Evolutionary conservation across 2,888 invertebrate species (phyloP).

Genomic region (Diplazon laetatorius): DNA sequence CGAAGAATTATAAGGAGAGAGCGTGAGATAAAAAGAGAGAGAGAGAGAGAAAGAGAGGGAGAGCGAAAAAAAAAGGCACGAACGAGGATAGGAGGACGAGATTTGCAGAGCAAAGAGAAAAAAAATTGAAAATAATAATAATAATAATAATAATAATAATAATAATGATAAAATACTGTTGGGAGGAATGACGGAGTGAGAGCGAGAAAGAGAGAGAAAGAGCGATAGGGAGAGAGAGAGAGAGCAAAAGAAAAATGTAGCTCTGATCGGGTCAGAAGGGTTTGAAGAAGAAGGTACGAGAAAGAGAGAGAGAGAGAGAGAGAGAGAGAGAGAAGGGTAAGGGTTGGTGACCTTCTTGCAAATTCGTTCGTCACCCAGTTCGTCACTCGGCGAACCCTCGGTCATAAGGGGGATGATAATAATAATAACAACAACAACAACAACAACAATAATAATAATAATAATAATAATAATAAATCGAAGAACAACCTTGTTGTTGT

Average conservation of each 20-base stretch:
- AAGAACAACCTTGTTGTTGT: slow-evolving; percentile 56
- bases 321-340: slow-evolving; percentile 2
- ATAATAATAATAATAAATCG: too few relatives aligned
- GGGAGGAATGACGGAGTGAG: too few relatives aligned
- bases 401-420: neutral
- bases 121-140: too few relatives aligned
- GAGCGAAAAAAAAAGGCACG: neutral
- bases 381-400: slow-evolving; percentile 53
- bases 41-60: slow-evolving; percentile 29
- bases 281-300: too few relatives aligned
- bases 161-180: too few relatives aligned
- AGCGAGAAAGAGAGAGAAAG: too few relatives aligned
- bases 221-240: slow-evolving; percentile 14
- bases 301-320: neutral
- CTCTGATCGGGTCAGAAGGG: slow-evolving; percentile 14
- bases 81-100: slow-evolving; percentile 6
- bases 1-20: slow-evolving; percentile 63
- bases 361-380: slow-evolving; percentile 69
- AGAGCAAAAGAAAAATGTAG: slow-evolving; percentile 14
- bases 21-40: neutral
- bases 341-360: slow-evolving; percentile 60
- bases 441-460: too few relatives aligned
- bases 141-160: too few relatives aligned
- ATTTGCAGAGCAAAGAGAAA: slow-evolving; percentile 13
- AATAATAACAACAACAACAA: too few relatives aligned